Base-by-base conservation (phyloP, 2,888 invertebrate species). In the Drosophila robusta region DNA sequence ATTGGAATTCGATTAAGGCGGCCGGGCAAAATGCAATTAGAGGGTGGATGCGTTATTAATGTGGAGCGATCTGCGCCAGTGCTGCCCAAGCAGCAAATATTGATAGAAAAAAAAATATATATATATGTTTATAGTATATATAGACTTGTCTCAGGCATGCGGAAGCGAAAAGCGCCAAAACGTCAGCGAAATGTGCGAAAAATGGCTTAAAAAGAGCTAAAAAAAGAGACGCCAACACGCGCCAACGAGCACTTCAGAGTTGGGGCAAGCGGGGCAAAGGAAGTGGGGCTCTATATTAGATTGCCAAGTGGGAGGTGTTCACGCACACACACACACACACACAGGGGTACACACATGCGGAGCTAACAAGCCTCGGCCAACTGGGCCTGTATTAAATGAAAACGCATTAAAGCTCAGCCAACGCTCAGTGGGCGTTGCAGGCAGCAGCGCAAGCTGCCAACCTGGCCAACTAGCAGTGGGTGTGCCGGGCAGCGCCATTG, bases 1-100 rank as follows among this genome's bases (percentile, higher is more conserved):
- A 75, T 75, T 72, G 78, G 73, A 84, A 82, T 84, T 86, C 84
- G 86, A 85, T 85, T 82, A 85, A 84, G 77, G 80, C 75, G 57
- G 50, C 75, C 61, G 58, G 36, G 54, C 66, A 63, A 90, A 91
- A 89, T 85, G 90, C 91, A 91, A 91, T 91, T 91, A 91, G 91
- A 90, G 91, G 91, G 91, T 91, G 91, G 91, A 91, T 91, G 91
- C 91, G 90, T 91, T 91, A 91, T 90, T 91, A 90, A 90, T 91
- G 90, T 91, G 86, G 90, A 90, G 89, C 90, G 45, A 36, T 41
- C 42, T 42, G 42, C 42, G 51, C 34, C 34, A 34, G 12, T 34
- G 34, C 61, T 54, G 50, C 55, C 16, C 34, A 46, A 64, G 74
- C 74, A 22, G 32, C 63, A 56, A 63, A 69, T 62, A 49, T 72